Percentiles rank a stretch among this genome's conserved stretches.
These are phyloP conservation scores for Crotalus horridus DNA, from an alignment of 2,113 vertebrate species.

Conservation along the genomic window DNA sequence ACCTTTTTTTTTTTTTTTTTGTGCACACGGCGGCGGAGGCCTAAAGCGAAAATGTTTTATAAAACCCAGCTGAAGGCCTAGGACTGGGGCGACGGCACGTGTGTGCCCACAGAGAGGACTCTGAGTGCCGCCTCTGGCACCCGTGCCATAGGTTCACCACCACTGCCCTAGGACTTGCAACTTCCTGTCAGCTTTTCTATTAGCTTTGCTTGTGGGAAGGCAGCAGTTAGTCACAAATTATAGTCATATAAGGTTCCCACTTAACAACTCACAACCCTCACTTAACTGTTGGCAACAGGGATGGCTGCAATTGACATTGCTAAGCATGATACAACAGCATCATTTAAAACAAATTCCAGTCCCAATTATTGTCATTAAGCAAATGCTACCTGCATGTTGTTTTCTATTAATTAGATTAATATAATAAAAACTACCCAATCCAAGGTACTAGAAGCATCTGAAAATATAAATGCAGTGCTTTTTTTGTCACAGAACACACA, in stretches of 20 bases:
- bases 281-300: background rate
- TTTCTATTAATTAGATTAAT: background rate
- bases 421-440: background rate
- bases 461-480: background rate
- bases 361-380: background rate
- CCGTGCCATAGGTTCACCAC: too few species aligned
- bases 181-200: too few species aligned
- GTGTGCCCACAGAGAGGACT: too few species aligned
- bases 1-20: too few species aligned
- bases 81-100: too few species aligned
- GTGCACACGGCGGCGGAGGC: too few species aligned
- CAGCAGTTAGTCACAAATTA: background rate
- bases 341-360: too few species aligned
- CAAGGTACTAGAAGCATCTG: background rate
- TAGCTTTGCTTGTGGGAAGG: background rate
- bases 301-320: background rate
- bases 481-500: background rate
- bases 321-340: too few species aligned
- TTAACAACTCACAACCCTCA: background rate
- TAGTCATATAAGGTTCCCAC: too few species aligned
- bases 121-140: too few species aligned
- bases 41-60: too few species aligned
- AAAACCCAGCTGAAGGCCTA: too few species aligned
- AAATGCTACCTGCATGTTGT: background rate
- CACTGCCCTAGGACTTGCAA: background rate